Evolutionary conservation across 2,797 vertebrate species (phyloP).

Genomic region (Spondyliosoma cantharus): DNA sequence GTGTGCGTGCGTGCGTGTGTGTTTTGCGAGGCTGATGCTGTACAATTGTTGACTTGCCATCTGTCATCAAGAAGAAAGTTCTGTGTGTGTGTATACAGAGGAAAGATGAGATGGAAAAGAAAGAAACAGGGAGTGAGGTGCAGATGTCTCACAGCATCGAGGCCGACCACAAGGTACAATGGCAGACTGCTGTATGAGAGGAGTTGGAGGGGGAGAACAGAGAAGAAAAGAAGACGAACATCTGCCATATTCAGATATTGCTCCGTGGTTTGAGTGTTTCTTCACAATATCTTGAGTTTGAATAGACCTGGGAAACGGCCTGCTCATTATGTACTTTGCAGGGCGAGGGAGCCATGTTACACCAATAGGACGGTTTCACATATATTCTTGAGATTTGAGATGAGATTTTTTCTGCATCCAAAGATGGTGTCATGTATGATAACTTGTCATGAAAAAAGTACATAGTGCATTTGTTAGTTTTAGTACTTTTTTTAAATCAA

Average conservation of each 20-base stretch:
- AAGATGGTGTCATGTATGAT: neutral
- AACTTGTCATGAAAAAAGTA: neutral
- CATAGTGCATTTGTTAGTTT: neutral
- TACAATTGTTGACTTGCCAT: conserved; percentile 99
- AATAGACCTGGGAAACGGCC: conserved; percentile 60
- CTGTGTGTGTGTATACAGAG: conserved; percentile 55
- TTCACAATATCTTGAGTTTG: conserved; percentile 63
- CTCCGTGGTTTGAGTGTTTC: conserved; percentile 70
- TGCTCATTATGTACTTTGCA: conserved; percentile 51
- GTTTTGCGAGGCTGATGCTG: conserved; percentile 83
- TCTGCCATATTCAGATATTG: conserved; percentile 79
- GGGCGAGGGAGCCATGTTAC: conserved; percentile 22
- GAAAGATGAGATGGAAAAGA: conserved; percentile 73
- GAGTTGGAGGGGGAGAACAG: conserved; percentile 62
- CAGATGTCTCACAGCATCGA: conserved; percentile 76
- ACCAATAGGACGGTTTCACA: conserved; percentile 8
- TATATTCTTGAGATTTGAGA: conserved; percentile 20
- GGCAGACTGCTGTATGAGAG: conserved; percentile 90
- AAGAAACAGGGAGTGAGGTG: conserved; percentile 83
- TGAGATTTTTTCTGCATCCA: neutral
- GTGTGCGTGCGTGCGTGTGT: conserved; percentile 49
- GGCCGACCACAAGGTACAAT: conserved; percentile 77
- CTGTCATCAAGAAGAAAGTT: conserved; percentile 91
- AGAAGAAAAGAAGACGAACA: conserved; percentile 70
- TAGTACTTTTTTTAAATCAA: neutral